Evolutionary conservation across 2,113 vertebrate species (phyloP).

Genomic region (Nesospiza acunhae): DNA sequence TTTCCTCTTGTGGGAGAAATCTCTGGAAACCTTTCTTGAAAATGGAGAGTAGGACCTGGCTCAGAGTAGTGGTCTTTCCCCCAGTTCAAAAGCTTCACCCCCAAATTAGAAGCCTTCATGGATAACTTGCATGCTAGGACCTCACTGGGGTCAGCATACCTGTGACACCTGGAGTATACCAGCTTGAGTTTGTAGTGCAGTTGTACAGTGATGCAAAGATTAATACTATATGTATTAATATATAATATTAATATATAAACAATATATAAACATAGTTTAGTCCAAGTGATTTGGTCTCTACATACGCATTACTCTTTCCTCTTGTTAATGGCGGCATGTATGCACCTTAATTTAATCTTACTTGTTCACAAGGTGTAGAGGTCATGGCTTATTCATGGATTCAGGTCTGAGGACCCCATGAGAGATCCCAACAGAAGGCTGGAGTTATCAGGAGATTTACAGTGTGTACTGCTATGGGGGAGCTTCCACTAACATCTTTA

Average conservation of each 20-base stretch:
- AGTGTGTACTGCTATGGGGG: background rate
- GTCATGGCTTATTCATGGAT: background rate
- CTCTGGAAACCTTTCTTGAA: background rate
- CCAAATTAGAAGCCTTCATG: background rate
- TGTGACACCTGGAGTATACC: rapidly evolving
- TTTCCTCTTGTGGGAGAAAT: background rate
- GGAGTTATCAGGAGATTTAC: background rate
- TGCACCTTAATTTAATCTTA: background rate
- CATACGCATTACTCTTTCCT: background rate
- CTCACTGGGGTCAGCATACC: background rate
- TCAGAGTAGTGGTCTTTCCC: background rate
- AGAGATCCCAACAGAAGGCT: background rate
- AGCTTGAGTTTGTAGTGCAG: background rate
- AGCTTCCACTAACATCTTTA: background rate
- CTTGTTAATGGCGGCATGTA: background rate
- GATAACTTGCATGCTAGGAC: background rate
- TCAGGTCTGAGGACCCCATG: background rate
- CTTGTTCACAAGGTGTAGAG: background rate
- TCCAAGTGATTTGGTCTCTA: background rate
- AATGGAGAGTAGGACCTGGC: background rate
- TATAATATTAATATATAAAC: no score
- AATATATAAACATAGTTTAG: background rate
- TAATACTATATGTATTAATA: background rate
- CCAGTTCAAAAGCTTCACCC: background rate
- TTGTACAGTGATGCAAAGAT: background rate